Evolutionary conservation across 1,140 invertebrate species (phyloP).

Genomic region (Chrysoperla carnea): DNA sequence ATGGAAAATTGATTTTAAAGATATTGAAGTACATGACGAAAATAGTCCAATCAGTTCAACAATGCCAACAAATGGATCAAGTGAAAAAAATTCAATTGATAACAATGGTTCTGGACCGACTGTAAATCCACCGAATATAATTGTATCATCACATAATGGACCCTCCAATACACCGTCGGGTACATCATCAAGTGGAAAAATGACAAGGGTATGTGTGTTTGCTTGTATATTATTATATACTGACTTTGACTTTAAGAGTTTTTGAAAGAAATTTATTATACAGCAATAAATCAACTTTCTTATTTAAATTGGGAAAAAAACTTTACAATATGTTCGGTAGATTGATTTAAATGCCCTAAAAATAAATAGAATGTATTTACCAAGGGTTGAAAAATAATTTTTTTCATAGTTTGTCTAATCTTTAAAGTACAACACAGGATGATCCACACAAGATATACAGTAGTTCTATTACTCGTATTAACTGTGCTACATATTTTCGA

Average conservation of each 20-base stretch:
- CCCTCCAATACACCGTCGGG: too few species aligned
- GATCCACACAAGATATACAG: too few species aligned
- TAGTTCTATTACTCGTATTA: too few species aligned
- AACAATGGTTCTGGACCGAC: slow-evolving; percentile 12
- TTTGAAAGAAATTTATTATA: not conserved
- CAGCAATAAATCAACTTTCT: not conserved
- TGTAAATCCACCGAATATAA: slow-evolving; percentile 10
- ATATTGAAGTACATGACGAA: slow-evolving; percentile 52
- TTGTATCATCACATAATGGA: slow-evolving; percentile 13
- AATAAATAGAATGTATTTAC: too few species aligned
- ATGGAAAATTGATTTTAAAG: slow-evolving; percentile 90
- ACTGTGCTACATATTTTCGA: too few species aligned
- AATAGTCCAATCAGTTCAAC: slow-evolving; percentile 3
- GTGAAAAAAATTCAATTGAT: slow-evolving; percentile 10
- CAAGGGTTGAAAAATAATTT: too few species aligned
- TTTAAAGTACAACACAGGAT: too few species aligned
- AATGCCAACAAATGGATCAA: not conserved
- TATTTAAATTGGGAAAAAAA: too few species aligned
- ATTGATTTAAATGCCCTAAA: too few species aligned
- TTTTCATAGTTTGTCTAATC: too few species aligned
- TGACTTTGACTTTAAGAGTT: not conserved
- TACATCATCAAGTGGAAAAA: slow-evolving; percentile 20
- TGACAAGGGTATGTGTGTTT: slow-evolving; percentile 26
- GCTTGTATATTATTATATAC: not conserved
- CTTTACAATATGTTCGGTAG: too few species aligned